Evolutionary conservation across 2,113 vertebrate species (phyloP).

Genomic region (Pseudorhombus dupliciocellatus): DNA sequence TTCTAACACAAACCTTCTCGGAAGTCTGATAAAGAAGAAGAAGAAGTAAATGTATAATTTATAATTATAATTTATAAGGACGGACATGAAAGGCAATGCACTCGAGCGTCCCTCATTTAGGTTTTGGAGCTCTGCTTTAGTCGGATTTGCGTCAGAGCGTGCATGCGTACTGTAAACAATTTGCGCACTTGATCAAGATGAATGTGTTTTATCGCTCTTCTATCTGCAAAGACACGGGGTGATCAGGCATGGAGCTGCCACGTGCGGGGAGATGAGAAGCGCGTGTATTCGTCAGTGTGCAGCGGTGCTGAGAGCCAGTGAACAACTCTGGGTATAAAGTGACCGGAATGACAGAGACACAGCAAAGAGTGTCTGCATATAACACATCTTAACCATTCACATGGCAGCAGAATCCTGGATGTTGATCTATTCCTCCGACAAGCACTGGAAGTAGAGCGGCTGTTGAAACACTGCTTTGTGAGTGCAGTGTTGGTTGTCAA

Average conservation of each 20-base stretch:
- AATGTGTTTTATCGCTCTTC: slow-evolving; percentile 44
- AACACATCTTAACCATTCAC: slow-evolving; percentile 32
- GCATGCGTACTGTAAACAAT: slow-evolving; percentile 24
- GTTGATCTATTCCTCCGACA: slow-evolving; percentile 10
- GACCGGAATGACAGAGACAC: slow-evolving; percentile 7
- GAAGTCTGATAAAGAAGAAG: slow-evolving; percentile 8
- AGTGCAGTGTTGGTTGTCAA: background rate
- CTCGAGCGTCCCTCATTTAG: background rate
- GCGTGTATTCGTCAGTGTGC: slow-evolving; percentile 3
- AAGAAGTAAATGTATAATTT: too few species aligned
- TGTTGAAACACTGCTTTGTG: background rate
- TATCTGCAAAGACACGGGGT: slow-evolving; percentile 48
- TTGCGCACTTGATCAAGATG: slow-evolving; percentile 51
- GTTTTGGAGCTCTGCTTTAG: background rate
- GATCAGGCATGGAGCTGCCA: slow-evolving; percentile 39
- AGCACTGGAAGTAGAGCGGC: background rate
- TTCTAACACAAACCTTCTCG: slow-evolving; percentile 23
- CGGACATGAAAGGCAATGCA: slow-evolving; percentile 5
- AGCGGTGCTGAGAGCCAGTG: background rate
- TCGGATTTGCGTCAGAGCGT: background rate
- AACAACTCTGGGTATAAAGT: slow-evolving; percentile 24
- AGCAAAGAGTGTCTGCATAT: slow-evolving; percentile 20
- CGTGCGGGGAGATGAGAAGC: slow-evolving; percentile 38
- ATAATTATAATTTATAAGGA: slow-evolving; percentile 3
- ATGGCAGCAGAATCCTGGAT: background rate